These are phyloP conservation scores for Aerospiza tachiro DNA, from an alignment of 2,797 vertebrate species.

Conservation along the genomic window DNA sequence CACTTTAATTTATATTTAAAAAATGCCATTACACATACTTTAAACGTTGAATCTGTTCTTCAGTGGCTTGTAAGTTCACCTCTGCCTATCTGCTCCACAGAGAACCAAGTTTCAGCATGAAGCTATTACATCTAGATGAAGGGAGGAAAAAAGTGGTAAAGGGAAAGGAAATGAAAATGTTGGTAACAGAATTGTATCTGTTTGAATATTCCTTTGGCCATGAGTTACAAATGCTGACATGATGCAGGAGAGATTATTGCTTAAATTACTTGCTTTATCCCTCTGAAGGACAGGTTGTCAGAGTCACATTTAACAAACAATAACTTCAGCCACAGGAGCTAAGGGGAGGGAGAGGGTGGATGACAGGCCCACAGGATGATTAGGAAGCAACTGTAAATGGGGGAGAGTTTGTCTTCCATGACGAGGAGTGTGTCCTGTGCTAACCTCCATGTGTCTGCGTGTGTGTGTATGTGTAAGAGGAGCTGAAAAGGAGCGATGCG, in stretches of 20 bases:
- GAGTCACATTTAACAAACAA: not conserved
- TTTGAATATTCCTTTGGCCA: not conserved
- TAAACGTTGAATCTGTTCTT: not conserved
- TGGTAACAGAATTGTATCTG: not conserved
- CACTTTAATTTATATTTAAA: not conserved
- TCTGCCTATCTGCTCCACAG: not conserved
- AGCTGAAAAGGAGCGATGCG: not conserved
- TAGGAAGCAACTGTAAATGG: not conserved
- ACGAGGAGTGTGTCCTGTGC: accelerated
- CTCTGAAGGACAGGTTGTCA: not conserved
- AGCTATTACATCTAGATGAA: not conserved
- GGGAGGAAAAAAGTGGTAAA: not conserved
- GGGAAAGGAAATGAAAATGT: not conserved
- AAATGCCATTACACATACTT: not conserved
- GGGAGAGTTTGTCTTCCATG: not conserved
- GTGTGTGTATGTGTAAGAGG: not conserved
- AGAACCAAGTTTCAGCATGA: not conserved
- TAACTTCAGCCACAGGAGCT: not conserved
- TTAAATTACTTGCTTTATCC: not conserved
- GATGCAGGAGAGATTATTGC: not conserved
- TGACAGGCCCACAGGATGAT: not conserved
- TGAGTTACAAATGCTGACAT: not conserved
- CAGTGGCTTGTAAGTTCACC: not conserved
- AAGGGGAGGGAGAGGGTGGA: not conserved
- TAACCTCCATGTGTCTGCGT: not conserved